Conservation (phyloP, 2,888 invertebrate genomes). For the Pecten maximus region DNA sequence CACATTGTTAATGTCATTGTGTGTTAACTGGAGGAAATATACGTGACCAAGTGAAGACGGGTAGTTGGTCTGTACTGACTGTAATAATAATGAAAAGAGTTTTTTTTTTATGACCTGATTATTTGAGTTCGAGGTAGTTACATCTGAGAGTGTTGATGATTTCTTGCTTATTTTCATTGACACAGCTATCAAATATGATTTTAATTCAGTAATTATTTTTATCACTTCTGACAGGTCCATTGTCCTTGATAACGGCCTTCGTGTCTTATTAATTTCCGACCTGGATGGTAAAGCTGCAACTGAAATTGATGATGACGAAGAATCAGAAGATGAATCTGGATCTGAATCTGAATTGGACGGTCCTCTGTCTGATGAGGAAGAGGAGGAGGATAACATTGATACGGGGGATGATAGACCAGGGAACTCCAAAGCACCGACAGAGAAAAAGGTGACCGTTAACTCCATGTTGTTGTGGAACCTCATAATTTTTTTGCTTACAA, state of each 20-base stretch:
- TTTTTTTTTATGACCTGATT: too few species aligned
- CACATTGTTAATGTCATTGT: too few species aligned
- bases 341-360: conserved; percentile 46
- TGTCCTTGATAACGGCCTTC: conserved; percentile 73
- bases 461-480: too few species aligned
- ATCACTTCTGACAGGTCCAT: conserved; percentile 62
- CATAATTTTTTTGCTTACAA: neutral
- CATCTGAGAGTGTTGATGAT: too few species aligned
- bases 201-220: neutral
- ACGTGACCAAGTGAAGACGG: too few species aligned
- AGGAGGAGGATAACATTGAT: conserved; percentile 55
- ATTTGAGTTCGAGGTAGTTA: too few species aligned
- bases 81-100: too few species aligned
- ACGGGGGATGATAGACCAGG: conserved; percentile 42
- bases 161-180: too few species aligned
- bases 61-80: too few species aligned
- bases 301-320: conserved; percentile 51
- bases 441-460: conserved; percentile 46
- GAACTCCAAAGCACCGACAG: neutral
- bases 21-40: too few species aligned
- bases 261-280: conserved; percentile 75
- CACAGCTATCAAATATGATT: too few species aligned
- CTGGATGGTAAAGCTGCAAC: conserved; percentile 50
- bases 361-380: conserved; percentile 43
- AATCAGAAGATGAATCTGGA: conserved; percentile 50